Base-by-base conservation (phyloP, 2,888 invertebrate species). In the Pandemis corylana region DNA sequence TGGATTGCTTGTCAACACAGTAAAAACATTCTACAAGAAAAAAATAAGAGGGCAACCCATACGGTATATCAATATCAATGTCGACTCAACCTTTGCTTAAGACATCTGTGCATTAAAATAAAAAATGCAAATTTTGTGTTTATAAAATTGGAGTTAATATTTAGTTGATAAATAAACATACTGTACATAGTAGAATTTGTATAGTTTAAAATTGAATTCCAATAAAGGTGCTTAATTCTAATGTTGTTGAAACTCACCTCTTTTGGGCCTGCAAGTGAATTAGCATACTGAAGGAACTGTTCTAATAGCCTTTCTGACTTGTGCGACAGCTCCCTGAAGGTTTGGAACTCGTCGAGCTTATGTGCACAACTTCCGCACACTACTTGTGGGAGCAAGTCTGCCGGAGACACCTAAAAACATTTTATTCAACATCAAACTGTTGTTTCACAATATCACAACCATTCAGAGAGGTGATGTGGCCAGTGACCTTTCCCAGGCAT, bases 331-430 rank as follows among this genome's bases (percentile, higher is more conserved):
- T 97, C 96, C 89, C 96, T 96, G 95, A 97, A 97, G 84, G 96
- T 96, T 90, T 96, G 96, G 83, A 97, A 95, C 77, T 96, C 96
- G 88, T 97, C 96, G 83, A 97, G 94, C 88, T 97, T 97, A 84
- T 95, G 95, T 81, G 96, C 96, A 93, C 97, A 97, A 81, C 96
- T 96, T 77, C 96, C 95, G 93, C 97, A 97, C 80, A 97, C 96
- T 82, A 97, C 96, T 82, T 96, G 96, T 81, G 97, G 97, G 87
- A 97, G 95, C 83, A 96, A 95, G 91, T 97, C 97, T 84, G 95
- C 95, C 87, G 97, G 96, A 83, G 96, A 96, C 78, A 97, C 96
- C 97, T 97, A 92, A 83, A 94, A 95, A 84, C 80, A 84, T 80
- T 81, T 83, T 56, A 84, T 9, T 15, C 80, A 81, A 79, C 69